phyloP scores from a whole-genome alignment of 1,140 invertebrate genomes.

The Dreissena rostriformis region DNA sequence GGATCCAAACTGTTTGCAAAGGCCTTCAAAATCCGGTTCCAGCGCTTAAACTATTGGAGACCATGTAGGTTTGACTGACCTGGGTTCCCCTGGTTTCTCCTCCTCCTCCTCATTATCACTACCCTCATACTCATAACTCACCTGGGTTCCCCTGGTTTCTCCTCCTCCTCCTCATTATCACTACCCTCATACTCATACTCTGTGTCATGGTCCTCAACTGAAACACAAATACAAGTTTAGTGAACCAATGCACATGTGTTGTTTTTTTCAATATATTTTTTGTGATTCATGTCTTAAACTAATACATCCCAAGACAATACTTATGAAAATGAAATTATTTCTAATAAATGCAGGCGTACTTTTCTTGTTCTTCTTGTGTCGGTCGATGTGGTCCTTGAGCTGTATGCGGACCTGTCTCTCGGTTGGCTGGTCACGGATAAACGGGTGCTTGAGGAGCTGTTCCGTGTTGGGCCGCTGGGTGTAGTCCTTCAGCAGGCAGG shows the following conservation, averaged over 20 bases:
- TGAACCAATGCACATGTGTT: no score
- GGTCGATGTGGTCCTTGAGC: slow-evolving; percentile 99
- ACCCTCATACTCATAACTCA: slow-evolving; percentile 79
- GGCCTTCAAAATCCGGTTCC: no score
- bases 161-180: slow-evolving; percentile 80
- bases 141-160: slow-evolving; percentile 78
- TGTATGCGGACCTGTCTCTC: slow-evolving; percentile 99
- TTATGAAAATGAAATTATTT: no score
- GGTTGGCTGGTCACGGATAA: slow-evolving; percentile 98
- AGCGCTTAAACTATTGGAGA: no score
- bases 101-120: slow-evolving; percentile 81
- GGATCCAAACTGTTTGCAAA: no score
- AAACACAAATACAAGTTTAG: slow-evolving; percentile 40
- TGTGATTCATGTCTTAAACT: no score
- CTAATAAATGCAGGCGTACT: no score
- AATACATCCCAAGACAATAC: no score
- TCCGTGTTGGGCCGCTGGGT: slow-evolving; percentile 99
- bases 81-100: slow-evolving; percentile 77
- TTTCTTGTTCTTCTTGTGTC: slow-evolving; percentile 82
- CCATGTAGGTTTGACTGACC: slow-evolving; percentile 56
- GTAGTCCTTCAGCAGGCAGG: slow-evolving; percentile 97
- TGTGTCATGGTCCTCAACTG: slow-evolving; percentile 79
- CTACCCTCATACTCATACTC: slow-evolving; percentile 80
- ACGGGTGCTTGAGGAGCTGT: slow-evolving; percentile 97
- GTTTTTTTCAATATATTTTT: no score